Evolutionary conservation across 2,888 invertebrate genomes (phyloP).

Genomic region (Harpalus rubripes): DNA sequence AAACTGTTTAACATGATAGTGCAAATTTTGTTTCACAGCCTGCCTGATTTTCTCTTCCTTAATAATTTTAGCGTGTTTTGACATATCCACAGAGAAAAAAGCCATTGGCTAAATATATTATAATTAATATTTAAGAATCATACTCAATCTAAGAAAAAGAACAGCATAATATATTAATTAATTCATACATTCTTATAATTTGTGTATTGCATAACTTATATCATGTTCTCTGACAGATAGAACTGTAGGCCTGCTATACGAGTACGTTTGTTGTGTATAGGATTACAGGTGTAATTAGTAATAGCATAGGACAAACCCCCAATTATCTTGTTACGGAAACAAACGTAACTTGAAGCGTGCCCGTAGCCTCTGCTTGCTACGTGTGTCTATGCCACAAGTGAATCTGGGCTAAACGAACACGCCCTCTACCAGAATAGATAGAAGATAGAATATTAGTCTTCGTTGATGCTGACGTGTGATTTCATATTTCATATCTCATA

Average conservation of each 20-base stretch:
- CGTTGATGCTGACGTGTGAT: background rate
- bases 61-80: no score
- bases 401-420: constrained; percentile 45
- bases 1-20: no score
- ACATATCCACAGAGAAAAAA: background rate
- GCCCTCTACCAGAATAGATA: background rate
- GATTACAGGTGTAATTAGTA: constrained; percentile 50
- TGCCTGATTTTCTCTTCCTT: no score
- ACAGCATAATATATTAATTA: background rate
- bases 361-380: background rate
- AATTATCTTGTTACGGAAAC: constrained; percentile 64
- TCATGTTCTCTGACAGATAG: background rate
- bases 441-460: background rate
- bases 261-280: background rate
- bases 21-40: no score
- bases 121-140: background rate
- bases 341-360: constrained; percentile 33
- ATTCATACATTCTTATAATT: background rate
- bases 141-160: no score
- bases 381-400: constrained; percentile 30
- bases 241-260: background rate
- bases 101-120: background rate
- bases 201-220: background rate
- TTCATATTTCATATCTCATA: background rate
- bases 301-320: constrained; percentile 29